Base-by-base conservation (phyloP, 2,888 invertebrate species). In the Trichopria drosophilae region DNA sequence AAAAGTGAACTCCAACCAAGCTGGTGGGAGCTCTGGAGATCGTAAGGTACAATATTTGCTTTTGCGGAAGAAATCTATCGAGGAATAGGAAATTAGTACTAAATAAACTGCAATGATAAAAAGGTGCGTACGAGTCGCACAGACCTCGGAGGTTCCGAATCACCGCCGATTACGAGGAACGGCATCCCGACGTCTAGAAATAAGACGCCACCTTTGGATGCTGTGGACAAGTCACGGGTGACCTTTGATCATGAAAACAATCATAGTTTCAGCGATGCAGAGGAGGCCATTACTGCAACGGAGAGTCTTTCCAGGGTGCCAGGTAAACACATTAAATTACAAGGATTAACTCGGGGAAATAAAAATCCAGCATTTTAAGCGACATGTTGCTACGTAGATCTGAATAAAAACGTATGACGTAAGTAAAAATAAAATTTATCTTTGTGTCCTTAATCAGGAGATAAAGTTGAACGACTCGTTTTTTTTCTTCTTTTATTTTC, bases 181-280 rank as follows among this genome's bases (percentile, higher is more conserved):
- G 72, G 70, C 61, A 65, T 67, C 52, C 60, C 66, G n/a, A 58
- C 61, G 40, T 65, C n/a, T n/a, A n/a, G n/a, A n/a, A n/a, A n/a
- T n/a, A 72, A 73, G 61, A 67, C 64, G 60, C 59, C 58, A 55
- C 57, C 57, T 51, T 43, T 63, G 37, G 66, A 66, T 53, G 60
- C 61, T 50, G 56, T 65, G 36, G 72, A 69, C 50, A 69, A 67
- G 46, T 64, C 69, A 42, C 66, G 68, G 35, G 64, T 32, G 58
- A 61, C 67, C 16, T 57, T 71, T 54, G 70, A 73, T 61, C 65
- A 72, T 65, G 72, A 73, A 59, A 72, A 70, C 59, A 72, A 71
- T 57, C 68, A 67, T 28, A 72, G 66, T 45, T 69, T 67, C 48
- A 73, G 72, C 50, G 73, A 75, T 67, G 75, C 74, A 45, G 73